Conservation (phyloP, 2,797 vertebrate species). For the Geotrypetes seraphini region DNA sequence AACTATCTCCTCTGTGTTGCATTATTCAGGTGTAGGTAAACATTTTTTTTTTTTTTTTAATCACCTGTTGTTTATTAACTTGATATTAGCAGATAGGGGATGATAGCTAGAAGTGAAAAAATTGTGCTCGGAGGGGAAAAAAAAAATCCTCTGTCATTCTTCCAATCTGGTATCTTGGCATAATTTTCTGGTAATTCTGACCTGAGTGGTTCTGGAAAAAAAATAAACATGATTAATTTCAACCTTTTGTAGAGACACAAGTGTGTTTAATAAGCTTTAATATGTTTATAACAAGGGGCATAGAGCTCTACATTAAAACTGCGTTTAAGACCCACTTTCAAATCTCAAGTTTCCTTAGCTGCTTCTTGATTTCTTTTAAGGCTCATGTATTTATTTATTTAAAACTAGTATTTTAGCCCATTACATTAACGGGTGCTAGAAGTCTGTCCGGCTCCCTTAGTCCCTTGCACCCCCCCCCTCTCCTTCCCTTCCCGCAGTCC, state of each 20-base stretch:
- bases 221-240: conserved; percentile 70
- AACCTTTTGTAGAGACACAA: conserved; percentile 51
- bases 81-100: conserved; percentile 72
- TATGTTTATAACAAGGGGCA: conserved; percentile 59
- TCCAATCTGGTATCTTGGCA: conserved; percentile 73
- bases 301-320: conserved; percentile 21
- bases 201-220: conserved; percentile 69
- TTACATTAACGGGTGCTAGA: no score
- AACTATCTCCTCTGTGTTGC: no score
- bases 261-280: conserved; percentile 69
- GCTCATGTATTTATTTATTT: no score
- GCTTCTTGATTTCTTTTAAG: no score
- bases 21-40: no score
- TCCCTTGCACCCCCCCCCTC: no score
- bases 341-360: no score
- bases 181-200: conserved; percentile 57
- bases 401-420: no score
- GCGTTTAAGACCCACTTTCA: neutral
- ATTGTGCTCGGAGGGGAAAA: conserved; percentile 57
- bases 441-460: no score
- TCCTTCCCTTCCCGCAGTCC: no score
- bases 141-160: conserved; percentile 58
- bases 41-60: conserved; percentile 78
- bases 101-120: conserved; percentile 63
- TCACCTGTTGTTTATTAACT: conserved; percentile 79